phyloP scores from a whole-genome alignment of 1,140 invertebrate genomes.

The Venustaconcha ellipsiformis region DNA sequence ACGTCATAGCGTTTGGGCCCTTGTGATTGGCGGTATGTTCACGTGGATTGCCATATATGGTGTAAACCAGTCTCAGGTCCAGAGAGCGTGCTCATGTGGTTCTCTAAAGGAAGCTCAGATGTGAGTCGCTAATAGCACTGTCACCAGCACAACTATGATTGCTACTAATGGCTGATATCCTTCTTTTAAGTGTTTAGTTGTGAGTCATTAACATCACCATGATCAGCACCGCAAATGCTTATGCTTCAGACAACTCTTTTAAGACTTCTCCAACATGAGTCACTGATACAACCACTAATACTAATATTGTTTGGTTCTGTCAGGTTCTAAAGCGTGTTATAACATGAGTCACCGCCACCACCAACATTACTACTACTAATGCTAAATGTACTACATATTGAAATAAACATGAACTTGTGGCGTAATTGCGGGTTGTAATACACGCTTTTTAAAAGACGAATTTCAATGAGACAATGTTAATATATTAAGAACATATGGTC shows the following conservation, averaged over 20 bases:
- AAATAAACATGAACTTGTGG: no score
- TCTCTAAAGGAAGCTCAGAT: constrained; percentile 77
- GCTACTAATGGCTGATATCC: constrained; percentile 76
- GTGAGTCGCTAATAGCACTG: constrained; percentile 66
- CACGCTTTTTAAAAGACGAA: constrained; percentile 45
- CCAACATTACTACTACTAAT: no score
- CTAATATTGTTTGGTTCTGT: constrained; percentile 53
- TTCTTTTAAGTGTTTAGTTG: constrained; percentile 77
- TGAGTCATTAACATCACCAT: constrained; percentile 57
- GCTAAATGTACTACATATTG: no score
- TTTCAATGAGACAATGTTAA: no score
- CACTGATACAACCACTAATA: constrained; percentile 51
- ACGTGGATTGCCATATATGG: constrained; percentile 94
- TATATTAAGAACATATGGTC: no score
- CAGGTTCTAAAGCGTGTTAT: no score
- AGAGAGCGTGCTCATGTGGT: constrained; percentile 88
- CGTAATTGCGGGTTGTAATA: no score
- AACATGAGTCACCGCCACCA: no score
- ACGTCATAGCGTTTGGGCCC: constrained; percentile 91
- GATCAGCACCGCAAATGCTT: no score
- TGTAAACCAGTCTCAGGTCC: constrained; percentile 93
- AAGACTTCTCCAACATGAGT: constrained; percentile 56
- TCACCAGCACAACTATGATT: no score
- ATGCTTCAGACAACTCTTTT: constrained; percentile 67
- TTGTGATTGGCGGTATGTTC: constrained; percentile 91